Evolutionary conservation across 2,888 invertebrate species (phyloP).

Genomic region (Tortricodes alternella): DNA sequence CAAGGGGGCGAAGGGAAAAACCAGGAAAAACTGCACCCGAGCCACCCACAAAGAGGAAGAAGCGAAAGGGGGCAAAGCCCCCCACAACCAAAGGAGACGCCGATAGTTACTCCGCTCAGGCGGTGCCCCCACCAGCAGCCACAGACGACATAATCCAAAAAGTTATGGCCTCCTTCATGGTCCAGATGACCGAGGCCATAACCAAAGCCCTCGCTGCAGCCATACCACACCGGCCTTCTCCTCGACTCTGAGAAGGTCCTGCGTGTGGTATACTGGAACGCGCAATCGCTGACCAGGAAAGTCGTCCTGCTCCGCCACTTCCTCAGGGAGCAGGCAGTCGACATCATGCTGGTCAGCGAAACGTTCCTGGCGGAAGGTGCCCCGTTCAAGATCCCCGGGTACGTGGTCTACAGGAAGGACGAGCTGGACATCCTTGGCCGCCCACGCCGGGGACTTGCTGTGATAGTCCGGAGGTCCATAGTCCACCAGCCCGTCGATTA

Average conservation of each 20-base stretch:
- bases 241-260: not conserved
- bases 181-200: too few relatives aligned
- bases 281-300: constrained; percentile 4
- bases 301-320: not conserved
- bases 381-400: not conserved
- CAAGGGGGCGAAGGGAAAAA: not conserved
- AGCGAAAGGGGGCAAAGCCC: too few relatives aligned
- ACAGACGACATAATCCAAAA: too few relatives aligned
- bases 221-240: not conserved
- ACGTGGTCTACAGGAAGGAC: not conserved
- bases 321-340: not conserved
- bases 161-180: too few relatives aligned
- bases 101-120: too few relatives aligned
- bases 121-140: too few relatives aligned
- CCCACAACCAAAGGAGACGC: too few relatives aligned
- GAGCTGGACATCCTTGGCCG: not conserved
- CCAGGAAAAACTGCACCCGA: too few relatives aligned
- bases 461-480: constrained; percentile 8
- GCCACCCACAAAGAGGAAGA: too few relatives aligned
- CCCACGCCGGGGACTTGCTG: constrained; percentile 18
- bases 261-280: constrained; percentile 5
- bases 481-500: constrained; percentile 18
- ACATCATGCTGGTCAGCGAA: constrained; percentile 5
- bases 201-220: not conserved
- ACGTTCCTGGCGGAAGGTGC: not conserved